phyloP scores from a whole-genome alignment of 92 coral and sea anemone species.

The Palythoa caribaeorum region DNA sequence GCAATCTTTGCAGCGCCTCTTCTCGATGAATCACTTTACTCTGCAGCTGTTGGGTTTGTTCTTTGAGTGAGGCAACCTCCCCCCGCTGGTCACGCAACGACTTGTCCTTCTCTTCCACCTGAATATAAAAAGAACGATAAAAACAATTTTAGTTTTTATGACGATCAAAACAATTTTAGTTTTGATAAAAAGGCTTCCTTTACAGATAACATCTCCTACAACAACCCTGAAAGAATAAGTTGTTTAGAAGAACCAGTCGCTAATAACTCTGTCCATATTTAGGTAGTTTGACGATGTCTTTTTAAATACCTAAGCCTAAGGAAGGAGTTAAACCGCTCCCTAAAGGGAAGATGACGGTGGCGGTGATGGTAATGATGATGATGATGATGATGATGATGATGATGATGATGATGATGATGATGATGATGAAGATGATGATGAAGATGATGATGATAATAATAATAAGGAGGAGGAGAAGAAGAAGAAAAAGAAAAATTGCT shows the following conservation, averaged over 20 bases:
- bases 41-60: slow-evolving; percentile 76
- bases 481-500: too few relatives aligned
- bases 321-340: too few relatives aligned
- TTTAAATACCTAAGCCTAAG: background rate
- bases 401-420: background rate
- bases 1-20: slow-evolving; percentile 95
- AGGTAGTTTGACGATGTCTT: background rate
- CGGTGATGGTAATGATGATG: background rate
- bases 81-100: slow-evolving; percentile 74
- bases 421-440: background rate
- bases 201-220: background rate
- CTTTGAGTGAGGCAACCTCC: slow-evolving; percentile 68
- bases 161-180: background rate
- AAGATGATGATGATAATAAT: background rate
- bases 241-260: background rate
- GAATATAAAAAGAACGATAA: background rate
- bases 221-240: background rate
- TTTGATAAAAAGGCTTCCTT: background rate
- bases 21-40: slow-evolving; percentile 93
- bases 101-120: slow-evolving; percentile 91
- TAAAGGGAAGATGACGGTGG: background rate
- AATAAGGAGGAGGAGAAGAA: too few relatives aligned
- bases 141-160: too few relatives aligned
- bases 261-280: background rate
- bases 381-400: background rate